Conservation (phyloP, 2,888 invertebrate genomes). For the Diachrysia chrysitis region DNA sequence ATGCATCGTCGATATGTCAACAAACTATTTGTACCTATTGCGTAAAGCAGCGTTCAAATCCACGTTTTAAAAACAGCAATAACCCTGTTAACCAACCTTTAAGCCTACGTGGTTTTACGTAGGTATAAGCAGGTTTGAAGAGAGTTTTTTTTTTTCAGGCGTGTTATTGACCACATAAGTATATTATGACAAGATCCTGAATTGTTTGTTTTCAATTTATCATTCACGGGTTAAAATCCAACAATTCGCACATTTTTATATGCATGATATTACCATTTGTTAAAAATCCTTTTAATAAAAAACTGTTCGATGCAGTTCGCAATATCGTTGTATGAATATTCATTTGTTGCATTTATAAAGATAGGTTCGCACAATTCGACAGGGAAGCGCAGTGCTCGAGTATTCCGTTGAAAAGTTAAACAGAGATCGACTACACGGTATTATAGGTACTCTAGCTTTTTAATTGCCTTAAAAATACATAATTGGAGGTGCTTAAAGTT, state of each 20-base stretch:
- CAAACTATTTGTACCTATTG: too few relatives aligned
- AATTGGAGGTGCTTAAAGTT: slow-evolving; percentile 20
- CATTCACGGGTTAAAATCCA: background rate
- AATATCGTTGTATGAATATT: slow-evolving; percentile 40
- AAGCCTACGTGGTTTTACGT: too few relatives aligned
- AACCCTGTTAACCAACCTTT: too few relatives aligned
- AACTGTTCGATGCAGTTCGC: slow-evolving; percentile 22
- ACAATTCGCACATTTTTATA: slow-evolving; percentile 5
- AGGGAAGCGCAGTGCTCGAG: background rate
- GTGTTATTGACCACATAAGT: background rate
- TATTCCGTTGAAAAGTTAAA: slow-evolving; percentile 41
- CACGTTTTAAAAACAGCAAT: background rate
- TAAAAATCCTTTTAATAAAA: slow-evolving; percentile 32
- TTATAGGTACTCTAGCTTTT: slow-evolving; percentile 19
- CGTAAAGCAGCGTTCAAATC: too few relatives aligned
- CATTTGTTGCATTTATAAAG: slow-evolving; percentile 40
- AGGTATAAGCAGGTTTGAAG: too few relatives aligned
- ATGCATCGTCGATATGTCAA: background rate
- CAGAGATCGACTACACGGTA: slow-evolving; percentile 11
- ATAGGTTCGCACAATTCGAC: slow-evolving; percentile 21
- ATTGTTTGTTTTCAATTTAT: background rate
- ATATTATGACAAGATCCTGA: background rate
- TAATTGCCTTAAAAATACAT: slow-evolving; percentile 34
- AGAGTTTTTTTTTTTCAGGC: too few relatives aligned
- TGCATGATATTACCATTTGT: slow-evolving; percentile 23